phyloP scores from a whole-genome alignment of 2,888 invertebrate genomes.

The Hyposoter dolosus region DNA sequence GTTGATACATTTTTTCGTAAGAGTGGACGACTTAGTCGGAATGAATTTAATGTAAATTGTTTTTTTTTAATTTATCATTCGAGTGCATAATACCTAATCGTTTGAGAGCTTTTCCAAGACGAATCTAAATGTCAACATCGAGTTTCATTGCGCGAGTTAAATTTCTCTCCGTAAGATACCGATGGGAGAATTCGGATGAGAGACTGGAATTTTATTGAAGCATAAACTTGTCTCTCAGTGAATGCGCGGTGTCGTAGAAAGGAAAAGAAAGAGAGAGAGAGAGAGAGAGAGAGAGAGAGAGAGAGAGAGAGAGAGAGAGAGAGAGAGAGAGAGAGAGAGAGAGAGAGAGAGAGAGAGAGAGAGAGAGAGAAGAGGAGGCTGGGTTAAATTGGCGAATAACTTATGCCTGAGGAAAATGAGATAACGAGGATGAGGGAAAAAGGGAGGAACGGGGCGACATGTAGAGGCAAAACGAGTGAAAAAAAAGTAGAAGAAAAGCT shows the following conservation, averaged over 20 bases:
- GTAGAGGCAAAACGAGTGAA: constrained; percentile 32
- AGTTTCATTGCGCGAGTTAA: constrained; percentile 9
- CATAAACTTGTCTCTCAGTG: constrained; percentile 63
- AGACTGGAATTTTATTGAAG: constrained; percentile 69
- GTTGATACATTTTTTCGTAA: neutral
- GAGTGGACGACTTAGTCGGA: neutral
- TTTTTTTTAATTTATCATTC: constrained; percentile 9
- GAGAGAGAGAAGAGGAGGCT: constrained; percentile 35
- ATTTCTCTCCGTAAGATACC: constrained; percentile 29
- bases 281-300: neutral
- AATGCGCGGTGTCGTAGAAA: constrained; percentile 42
- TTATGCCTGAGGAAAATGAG: constrained; percentile 69
- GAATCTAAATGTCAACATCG: constrained; percentile 22
- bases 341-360: neutral
- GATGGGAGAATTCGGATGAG: constrained; percentile 37
- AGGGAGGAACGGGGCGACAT: constrained; percentile 14
- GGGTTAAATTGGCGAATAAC: constrained; percentile 72
- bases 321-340: neutral
- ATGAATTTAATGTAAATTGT: constrained; percentile 1
- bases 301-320: neutral
- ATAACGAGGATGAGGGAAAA: constrained; percentile 60
- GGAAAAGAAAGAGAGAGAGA: neutral
- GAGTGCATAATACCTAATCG: constrained; percentile 13
- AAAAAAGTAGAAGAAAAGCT: constrained; percentile 30
- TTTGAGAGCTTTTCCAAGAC: neutral